phyloP scores from a whole-genome alignment of 2,888 invertebrate genomes.

The Halocaridina rubra region DNA sequence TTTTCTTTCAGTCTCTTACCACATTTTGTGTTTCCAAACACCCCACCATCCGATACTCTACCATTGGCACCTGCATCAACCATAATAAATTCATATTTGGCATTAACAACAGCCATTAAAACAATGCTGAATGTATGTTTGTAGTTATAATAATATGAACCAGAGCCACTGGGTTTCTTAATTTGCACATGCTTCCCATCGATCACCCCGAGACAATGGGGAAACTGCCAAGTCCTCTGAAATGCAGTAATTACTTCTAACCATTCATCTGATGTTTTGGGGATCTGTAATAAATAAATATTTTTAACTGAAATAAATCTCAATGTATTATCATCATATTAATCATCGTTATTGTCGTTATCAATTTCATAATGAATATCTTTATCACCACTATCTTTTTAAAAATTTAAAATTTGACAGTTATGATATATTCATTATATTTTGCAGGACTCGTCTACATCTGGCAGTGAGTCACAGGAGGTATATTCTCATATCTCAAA shows the following conservation, averaged over 20 bases:
- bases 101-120: neutral
- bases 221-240: conserved; percentile 5
- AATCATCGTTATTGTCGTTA: neutral
- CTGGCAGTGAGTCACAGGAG: neutral
- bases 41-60: conserved; percentile 4
- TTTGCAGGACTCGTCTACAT: neutral
- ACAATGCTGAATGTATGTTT: neutral
- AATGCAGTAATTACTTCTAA: neutral
- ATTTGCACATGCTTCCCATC: conserved; percentile 6
- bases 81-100: neutral
- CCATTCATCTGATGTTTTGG: neutral
- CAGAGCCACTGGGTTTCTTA: neutral
- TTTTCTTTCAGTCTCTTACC: neutral
- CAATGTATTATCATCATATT: neutral
- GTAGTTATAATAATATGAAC: neutral
- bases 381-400: neutral
- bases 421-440: neutral
- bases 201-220: conserved; percentile 13
- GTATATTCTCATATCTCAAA: neutral
- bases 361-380: neutral
- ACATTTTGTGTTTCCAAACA: conserved; percentile 21
- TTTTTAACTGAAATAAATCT: neutral
- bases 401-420: no score
- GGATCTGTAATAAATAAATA: neutral
- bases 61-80: conserved; percentile 5